A percentile compares a stretch with the other conserved stretches of the same genome.
phyloP scores from a whole-genome alignment of 2,113 vertebrate species.

The Platichthys flesus region DNA sequence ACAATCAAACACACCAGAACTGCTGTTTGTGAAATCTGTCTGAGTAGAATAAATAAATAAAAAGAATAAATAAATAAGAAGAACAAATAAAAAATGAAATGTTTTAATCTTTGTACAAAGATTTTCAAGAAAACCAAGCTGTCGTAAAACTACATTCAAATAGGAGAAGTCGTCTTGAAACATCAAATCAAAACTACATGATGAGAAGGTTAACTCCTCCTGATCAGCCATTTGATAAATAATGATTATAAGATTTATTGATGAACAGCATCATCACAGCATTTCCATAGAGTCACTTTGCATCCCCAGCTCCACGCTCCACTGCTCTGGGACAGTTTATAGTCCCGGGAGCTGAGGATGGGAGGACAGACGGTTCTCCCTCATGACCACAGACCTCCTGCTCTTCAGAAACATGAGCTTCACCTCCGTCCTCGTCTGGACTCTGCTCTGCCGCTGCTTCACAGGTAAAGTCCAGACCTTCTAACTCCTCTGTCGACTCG shows the following conservation, averaged over 20 bases:
- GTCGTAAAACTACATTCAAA: neutral
- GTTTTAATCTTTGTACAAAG: no score
- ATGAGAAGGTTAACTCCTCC: neutral
- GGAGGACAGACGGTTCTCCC: slow-evolving; percentile 53
- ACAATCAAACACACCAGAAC: neutral
- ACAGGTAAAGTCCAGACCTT: slow-evolving; percentile 53
- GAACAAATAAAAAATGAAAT: neutral
- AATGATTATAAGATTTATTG: neutral
- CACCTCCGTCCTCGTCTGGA: slow-evolving; percentile 44
- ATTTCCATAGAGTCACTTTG: slow-evolving; percentile 27
- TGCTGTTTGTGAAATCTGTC: neutral
- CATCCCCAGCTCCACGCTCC: slow-evolving; percentile 51
- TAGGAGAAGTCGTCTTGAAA: neutral
- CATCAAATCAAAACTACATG: neutral
- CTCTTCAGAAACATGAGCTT: slow-evolving; percentile 27
- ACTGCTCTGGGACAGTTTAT: slow-evolving; percentile 53
- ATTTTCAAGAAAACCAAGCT: neutral
- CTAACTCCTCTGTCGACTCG: slow-evolving; percentile 19
- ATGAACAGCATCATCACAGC: neutral
- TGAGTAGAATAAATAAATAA: neutral
- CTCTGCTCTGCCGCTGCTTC: slow-evolving; percentile 57
- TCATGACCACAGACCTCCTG: slow-evolving; percentile 34
- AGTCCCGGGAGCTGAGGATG: slow-evolving; percentile 41
- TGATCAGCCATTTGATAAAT: neutral
- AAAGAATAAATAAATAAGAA: neutral